Conservation (phyloP, 2,888 invertebrate genomes). For the Pardosa pseudoannulata region DNA sequence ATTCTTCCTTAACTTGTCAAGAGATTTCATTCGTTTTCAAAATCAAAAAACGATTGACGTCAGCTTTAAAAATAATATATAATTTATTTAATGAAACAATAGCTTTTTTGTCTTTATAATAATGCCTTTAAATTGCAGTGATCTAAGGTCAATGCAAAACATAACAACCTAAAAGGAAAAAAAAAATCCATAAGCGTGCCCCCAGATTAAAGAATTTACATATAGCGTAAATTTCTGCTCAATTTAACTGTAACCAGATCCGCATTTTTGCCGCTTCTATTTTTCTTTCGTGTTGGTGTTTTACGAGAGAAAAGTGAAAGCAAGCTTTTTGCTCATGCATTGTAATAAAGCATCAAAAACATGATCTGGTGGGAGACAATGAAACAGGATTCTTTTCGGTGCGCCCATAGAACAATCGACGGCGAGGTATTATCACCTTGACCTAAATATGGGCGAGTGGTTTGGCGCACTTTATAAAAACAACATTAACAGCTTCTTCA, state of each 20-base stretch:
- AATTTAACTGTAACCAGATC: slow-evolving; percentile 27
- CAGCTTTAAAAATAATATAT: not conserved
- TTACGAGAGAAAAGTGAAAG: slow-evolving; percentile 50
- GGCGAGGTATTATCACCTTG: slow-evolving; percentile 42
- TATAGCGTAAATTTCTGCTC: slow-evolving; percentile 31
- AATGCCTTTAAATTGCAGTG: not conserved
- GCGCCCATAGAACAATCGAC: slow-evolving; percentile 37
- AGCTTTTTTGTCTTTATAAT: not conserved
- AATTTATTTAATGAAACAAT: not conserved
- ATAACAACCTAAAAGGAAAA: not conserved
- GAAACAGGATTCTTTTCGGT: slow-evolving; percentile 29
- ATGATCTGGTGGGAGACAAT: slow-evolving; percentile 44
- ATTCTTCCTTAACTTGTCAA: too few relatives aligned
- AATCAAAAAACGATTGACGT: too few relatives aligned
- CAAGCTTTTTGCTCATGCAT: slow-evolving; percentile 6
- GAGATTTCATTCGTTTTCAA: too few relatives aligned
- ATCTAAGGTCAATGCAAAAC: slow-evolving; percentile 1
- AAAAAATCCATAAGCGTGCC: not conserved
- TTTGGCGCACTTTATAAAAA: slow-evolving; percentile 42
- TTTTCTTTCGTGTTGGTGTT: not conserved
- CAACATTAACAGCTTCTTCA: slow-evolving; percentile 36
- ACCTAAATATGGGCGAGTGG: slow-evolving; percentile 30
- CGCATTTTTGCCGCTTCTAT: not conserved
- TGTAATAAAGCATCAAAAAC: slow-evolving; percentile 23
- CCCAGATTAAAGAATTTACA: slow-evolving; percentile 23